Evolutionary conservation across 2,113 vertebrate species (phyloP).

Genomic region (Amphiprion ocellaris): DNA sequence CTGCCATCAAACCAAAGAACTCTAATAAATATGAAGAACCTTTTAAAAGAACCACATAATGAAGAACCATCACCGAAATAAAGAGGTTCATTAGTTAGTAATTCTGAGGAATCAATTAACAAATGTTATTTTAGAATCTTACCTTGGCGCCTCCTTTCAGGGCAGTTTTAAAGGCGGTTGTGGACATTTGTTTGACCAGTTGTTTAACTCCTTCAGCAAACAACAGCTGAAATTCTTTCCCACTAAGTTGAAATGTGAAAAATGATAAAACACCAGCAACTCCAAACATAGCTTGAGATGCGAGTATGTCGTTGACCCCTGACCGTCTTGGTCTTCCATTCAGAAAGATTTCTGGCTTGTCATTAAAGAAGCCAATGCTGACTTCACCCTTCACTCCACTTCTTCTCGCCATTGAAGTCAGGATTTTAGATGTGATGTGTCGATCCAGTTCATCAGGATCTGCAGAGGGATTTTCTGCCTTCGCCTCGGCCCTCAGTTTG

Average conservation of each 20-base stretch:
- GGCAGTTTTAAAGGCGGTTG: neutral
- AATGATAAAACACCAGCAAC: neutral
- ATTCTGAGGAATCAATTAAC: no score
- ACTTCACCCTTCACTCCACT: neutral
- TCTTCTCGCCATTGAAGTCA: neutral
- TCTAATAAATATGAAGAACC: no score
- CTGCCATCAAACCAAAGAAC: no score
- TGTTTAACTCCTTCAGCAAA: neutral
- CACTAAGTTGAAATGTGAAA: neutral
- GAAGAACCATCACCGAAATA: no score
- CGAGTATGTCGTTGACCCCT: no score
- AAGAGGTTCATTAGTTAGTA: no score
- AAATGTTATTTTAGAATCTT: neutral
- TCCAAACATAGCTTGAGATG: no score
- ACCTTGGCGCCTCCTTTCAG: neutral
- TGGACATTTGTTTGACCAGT: neutral
- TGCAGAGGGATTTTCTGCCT: neutral
- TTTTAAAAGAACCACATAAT: no score
- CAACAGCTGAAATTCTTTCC: neutral
- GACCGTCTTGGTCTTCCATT: neutral
- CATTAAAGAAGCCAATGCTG: neutral
- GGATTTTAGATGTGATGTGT: neutral
- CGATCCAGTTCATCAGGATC: neutral
- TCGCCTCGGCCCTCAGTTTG: neutral
- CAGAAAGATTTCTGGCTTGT: neutral